Evolutionary conservation across 2,888 invertebrate species (phyloP).

Genomic region (Lydus trimaculatus): DNA sequence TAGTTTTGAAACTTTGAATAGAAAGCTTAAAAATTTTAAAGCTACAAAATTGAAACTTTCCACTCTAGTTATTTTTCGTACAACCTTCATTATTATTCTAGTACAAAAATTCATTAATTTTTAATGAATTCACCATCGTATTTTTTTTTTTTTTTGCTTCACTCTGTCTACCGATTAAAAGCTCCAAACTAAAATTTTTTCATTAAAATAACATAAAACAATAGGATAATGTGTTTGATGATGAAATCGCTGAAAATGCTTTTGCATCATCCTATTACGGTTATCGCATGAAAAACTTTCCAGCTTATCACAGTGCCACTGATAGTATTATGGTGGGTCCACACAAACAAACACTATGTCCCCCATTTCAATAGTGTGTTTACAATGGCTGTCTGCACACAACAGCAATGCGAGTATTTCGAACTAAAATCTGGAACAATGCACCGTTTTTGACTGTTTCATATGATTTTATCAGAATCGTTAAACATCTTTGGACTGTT

Average conservation of each 20-base stretch:
- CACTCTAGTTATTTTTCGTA: background rate
- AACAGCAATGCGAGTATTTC: too few species aligned
- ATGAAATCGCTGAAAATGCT: background rate
- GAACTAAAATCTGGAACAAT: too few species aligned
- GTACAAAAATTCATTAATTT: background rate
- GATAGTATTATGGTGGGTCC: background rate
- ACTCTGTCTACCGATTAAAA: background rate
- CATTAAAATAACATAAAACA: background rate
- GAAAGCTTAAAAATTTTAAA: background rate
- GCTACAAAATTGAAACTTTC: background rate
- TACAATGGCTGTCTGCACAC: too few species aligned
- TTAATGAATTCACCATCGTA: constrained; percentile 1
- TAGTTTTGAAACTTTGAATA: too few species aligned
- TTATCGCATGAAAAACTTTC: background rate
- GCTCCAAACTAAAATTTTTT: background rate
- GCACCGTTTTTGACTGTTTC: too few species aligned
- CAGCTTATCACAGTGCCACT: background rate
- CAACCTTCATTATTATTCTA: background rate
- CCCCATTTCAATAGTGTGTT: too few species aligned
- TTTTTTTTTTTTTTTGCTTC: too few species aligned
- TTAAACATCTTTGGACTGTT: too few species aligned
- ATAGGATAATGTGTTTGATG: background rate
- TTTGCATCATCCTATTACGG: background rate
- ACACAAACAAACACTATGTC: too few species aligned
- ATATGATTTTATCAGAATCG: too few species aligned